Evolutionary conservation across 1,140 invertebrate species (phyloP).

Genomic region (Andricus grossulariae): DNA sequence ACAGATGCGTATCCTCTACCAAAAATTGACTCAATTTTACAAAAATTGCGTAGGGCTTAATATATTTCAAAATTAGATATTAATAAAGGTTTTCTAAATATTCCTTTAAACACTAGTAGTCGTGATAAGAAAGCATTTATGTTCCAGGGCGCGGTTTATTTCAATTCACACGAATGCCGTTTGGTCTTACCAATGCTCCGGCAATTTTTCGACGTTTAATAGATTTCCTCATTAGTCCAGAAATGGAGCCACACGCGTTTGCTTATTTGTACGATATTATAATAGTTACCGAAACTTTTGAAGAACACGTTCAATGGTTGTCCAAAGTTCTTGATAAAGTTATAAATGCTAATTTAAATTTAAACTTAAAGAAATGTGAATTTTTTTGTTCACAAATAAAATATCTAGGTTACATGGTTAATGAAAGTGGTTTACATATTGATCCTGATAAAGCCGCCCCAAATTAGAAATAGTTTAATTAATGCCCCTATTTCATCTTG

Average conservation of each 20-base stretch:
- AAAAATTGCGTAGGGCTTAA: neutral
- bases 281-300: slow-evolving; percentile 54
- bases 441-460: slow-evolving; percentile 30
- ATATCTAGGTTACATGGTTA: slow-evolving; percentile 24
- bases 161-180: slow-evolving; percentile 58
- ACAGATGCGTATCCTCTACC: too few species aligned
- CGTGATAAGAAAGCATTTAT: slow-evolving; percentile 58
- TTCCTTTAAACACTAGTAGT: slow-evolving; percentile 17
- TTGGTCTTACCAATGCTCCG: slow-evolving; percentile 54
- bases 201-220: too few species aligned
- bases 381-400: neutral
- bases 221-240: too few species aligned
- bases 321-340: slow-evolving; percentile 41
- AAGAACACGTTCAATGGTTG: slow-evolving; percentile 56
- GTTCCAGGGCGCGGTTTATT: slow-evolving; percentile 35
- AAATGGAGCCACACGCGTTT: slow-evolving; percentile 43
- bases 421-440: neutral
- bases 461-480: neutral
- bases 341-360: neutral
- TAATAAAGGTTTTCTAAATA: slow-evolving; percentile 31
- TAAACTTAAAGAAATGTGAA: slow-evolving; percentile 34
- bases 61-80: slow-evolving; percentile 31
- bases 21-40: neutral
- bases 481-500: neutral
- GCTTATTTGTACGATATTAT: slow-evolving; percentile 66